These are phyloP conservation scores for Aldabrachelys gigantea DNA, from an alignment of 2,113 vertebrate genomes.

Conservation along the genomic window DNA sequence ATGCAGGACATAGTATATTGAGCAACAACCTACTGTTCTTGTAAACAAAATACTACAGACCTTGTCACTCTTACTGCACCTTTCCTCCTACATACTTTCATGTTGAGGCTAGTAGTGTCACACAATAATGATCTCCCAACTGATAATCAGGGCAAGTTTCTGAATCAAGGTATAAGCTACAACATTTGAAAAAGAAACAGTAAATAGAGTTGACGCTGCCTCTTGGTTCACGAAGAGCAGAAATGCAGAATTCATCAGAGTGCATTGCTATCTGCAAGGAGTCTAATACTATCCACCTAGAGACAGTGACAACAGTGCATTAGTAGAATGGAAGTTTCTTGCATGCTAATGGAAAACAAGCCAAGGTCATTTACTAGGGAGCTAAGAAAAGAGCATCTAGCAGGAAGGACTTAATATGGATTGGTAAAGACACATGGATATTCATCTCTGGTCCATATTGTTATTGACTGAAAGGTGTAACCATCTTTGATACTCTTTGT, in stretches of 20 bases:
- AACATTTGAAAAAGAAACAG: neutral
- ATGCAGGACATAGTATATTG: neutral
- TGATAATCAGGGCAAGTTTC: fast-evolving
- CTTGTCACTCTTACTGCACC: neutral
- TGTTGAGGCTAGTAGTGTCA: fast-evolving
- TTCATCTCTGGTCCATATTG: neutral
- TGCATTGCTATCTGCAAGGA: neutral
- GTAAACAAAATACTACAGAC: neutral
- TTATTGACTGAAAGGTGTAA: neutral
- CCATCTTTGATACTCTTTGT: neutral
- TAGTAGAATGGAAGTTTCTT: neutral
- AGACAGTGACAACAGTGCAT: neutral
- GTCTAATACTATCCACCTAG: neutral
- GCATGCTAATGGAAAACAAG: fast-evolving
- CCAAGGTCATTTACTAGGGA: fast-evolving
- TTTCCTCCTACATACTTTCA: fast-evolving
- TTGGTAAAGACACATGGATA: neutral
- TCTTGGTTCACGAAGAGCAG: neutral
- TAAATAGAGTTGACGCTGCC: neutral
- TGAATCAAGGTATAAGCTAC: fast-evolving
- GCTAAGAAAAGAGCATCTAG: neutral
- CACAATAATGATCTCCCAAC: fast-evolving
- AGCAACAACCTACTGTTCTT: fast-evolving
- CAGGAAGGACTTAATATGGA: neutral
- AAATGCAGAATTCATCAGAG: neutral